phyloP scores from a whole-genome alignment of 2,113 vertebrate species.

The Sapayoa aenigma region DNA sequence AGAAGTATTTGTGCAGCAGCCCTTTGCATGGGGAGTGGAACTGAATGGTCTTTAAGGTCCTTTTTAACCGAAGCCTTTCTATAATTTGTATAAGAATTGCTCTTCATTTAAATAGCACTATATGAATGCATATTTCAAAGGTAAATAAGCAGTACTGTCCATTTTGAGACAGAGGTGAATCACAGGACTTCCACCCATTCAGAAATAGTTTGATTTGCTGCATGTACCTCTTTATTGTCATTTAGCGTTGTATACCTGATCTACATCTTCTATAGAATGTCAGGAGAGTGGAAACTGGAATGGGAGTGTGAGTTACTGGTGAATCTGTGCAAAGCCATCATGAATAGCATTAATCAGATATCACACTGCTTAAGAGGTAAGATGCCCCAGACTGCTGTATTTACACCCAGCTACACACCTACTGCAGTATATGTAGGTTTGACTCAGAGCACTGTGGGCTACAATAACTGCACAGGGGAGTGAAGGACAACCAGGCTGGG shows the following conservation, averaged over 20 bases:
- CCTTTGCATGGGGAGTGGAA: not conserved
- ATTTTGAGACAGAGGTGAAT: not conserved
- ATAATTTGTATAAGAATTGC: not conserved
- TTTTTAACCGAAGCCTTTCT: not conserved
- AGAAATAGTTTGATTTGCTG: not conserved
- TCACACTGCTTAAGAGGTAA: not conserved
- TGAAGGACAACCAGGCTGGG: not conserved
- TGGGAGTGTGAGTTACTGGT: not conserved
- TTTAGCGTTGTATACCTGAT: not conserved
- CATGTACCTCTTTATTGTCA: not conserved
- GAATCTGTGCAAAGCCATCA: not conserved
- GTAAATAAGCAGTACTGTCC: not conserved
- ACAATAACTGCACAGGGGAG: rapidly evolving
- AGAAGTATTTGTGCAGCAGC: not conserved
- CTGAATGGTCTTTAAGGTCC: not conserved
- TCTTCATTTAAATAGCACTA: not conserved
- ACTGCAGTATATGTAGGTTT: not conserved
- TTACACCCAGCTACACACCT: not conserved
- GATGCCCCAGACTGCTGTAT: not conserved
- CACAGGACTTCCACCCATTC: not conserved
- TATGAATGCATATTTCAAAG: not conserved
- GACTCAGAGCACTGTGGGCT: not conserved
- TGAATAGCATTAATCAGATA: not conserved
- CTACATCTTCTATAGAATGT: not conserved
- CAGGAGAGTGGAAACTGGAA: not conserved